Conservation (phyloP, 2,888 invertebrate genomes). For the Gari tellinella region DNA sequence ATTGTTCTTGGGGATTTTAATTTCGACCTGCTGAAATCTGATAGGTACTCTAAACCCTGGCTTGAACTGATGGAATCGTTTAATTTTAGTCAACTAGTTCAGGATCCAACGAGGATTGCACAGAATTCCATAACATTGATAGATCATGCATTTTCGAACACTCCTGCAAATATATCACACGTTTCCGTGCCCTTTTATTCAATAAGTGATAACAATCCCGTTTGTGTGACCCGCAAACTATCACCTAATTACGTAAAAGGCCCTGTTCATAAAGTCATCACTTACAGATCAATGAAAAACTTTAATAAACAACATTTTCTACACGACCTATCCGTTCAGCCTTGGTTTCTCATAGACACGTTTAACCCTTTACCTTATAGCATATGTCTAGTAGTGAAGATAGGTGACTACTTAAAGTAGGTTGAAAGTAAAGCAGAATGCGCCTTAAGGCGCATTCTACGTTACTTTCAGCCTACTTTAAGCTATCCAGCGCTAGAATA, state of each 20-base stretch:
- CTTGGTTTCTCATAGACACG: no score
- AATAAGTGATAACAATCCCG: constrained; percentile 9
- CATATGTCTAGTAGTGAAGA: no score
- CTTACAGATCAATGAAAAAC: constrained; percentile 1
- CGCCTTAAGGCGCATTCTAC: no score
- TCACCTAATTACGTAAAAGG: not conserved
- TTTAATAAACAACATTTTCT: not conserved
- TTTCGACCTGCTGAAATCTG: not conserved
- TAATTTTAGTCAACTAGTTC: constrained; percentile 4
- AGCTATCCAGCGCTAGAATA: no score
- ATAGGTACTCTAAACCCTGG: not conserved
- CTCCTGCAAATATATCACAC: not conserved
- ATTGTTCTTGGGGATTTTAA: constrained; percentile 9
- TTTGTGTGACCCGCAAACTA: not conserved
- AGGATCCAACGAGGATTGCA: constrained; percentile 3
- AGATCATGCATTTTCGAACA: constrained; percentile 7
- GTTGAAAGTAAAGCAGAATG: no score
- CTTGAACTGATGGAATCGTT: not conserved
- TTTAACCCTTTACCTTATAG: no score
- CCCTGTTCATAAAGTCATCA: not conserved
- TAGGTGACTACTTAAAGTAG: no score
- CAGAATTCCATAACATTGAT: not conserved
- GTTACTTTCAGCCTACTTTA: no score
- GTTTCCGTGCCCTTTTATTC: not conserved
- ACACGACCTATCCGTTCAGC: not conserved